These are phyloP conservation scores for Aphidius gifuensis DNA, from an alignment of 1,140 invertebrate species.

Conservation along the genomic window DNA sequence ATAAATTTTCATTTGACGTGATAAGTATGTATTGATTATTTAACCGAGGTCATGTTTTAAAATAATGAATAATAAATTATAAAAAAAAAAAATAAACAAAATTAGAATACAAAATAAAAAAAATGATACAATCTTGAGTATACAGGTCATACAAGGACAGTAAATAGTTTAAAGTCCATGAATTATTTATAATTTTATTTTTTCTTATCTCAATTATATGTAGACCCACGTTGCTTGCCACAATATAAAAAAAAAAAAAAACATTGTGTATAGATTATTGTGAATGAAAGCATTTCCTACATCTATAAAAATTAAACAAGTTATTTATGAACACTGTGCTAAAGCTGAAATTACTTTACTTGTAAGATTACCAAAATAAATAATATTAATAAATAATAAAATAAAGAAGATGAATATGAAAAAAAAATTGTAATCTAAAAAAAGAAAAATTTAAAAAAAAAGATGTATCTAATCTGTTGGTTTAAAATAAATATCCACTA, in stretches of 20 bases:
- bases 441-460: constrained; percentile 27
- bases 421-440: constrained; percentile 33
- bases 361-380: constrained; percentile 21
- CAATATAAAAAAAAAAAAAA: too few species aligned
- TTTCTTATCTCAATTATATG: too few species aligned
- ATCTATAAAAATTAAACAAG: constrained; percentile 26
- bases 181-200: too few species aligned
- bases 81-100: too few species aligned
- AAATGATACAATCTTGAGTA: too few species aligned
- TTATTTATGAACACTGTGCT: constrained; percentile 37
- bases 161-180: too few species aligned
- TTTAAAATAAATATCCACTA: constrained; percentile 45
- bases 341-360: constrained; percentile 11
- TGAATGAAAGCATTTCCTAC: constrained; percentile 31
- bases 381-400: constrained; percentile 32
- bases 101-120: too few species aligned
- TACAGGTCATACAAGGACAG: too few species aligned
- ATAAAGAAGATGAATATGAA: constrained; percentile 18
- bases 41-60: too few species aligned
- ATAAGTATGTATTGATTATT: too few species aligned
- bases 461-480: constrained; percentile 43
- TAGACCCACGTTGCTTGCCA: neutral
- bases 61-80: too few species aligned
- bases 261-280: neutral
- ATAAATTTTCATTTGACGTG: too few species aligned